phyloP scores from a whole-genome alignment of 2,888 invertebrate genomes.

The Agriopis leucophaearia region DNA sequence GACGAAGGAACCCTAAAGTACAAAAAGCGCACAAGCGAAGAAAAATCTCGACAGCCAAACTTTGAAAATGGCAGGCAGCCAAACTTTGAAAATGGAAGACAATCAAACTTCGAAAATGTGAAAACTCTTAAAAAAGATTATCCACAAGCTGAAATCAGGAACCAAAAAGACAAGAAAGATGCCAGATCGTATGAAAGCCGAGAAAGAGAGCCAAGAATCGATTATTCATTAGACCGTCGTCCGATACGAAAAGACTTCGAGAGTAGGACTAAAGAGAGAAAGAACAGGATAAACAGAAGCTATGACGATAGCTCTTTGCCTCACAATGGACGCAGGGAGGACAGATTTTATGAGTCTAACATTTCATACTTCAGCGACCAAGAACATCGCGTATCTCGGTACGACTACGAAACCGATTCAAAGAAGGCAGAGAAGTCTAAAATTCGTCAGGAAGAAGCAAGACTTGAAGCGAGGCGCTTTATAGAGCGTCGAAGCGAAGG shows the following conservation, averaged over 20 bases:
- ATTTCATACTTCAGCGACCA: slow-evolving; percentile 82
- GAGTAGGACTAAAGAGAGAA: slow-evolving; percentile 69
- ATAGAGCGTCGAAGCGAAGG: slow-evolving; percentile 76
- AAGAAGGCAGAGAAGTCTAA: slow-evolving; percentile 84
- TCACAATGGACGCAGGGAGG: slow-evolving; percentile 76
- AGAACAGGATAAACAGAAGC: slow-evolving; percentile 72
- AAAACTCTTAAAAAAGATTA: slow-evolving; percentile 70
- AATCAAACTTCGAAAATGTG: slow-evolving; percentile 61
- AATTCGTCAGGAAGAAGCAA: slow-evolving; percentile 80
- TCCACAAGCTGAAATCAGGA: slow-evolving; percentile 74
- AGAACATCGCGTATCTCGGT: slow-evolving; percentile 74
- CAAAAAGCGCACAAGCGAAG: slow-evolving; percentile 78
- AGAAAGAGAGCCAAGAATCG: slow-evolving; percentile 71
- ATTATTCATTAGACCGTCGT: slow-evolving; percentile 80
- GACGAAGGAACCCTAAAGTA: slow-evolving; percentile 82
- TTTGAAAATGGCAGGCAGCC: slow-evolving; percentile 54
- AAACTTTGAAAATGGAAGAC: slow-evolving; percentile 54
- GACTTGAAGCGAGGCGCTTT: slow-evolving; percentile 76
- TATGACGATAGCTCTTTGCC: slow-evolving; percentile 80
- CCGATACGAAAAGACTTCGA: slow-evolving; percentile 74
- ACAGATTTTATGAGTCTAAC: slow-evolving; percentile 79
- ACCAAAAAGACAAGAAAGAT: slow-evolving; percentile 69
- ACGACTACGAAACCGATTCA: slow-evolving; percentile 84
- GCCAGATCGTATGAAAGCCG: slow-evolving; percentile 65
- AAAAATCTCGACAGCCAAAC: slow-evolving; percentile 69